These are phyloP conservation scores for Laodelphax striatellus DNA, from an alignment of 1,140 invertebrate genomes.

Conservation along the genomic window DNA sequence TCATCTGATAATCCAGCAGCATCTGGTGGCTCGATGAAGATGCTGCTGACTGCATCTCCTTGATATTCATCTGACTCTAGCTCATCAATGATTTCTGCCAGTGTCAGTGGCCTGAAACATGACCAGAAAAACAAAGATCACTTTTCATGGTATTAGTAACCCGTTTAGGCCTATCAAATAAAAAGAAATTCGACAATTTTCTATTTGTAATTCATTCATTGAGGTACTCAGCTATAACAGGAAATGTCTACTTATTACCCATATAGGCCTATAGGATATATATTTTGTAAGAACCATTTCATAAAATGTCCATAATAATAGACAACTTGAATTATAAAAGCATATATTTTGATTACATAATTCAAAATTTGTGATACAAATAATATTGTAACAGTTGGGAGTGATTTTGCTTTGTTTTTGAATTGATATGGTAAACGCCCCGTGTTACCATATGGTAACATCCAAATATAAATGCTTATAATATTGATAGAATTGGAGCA, in stretches of 20 bases:
- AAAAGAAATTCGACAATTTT: background rate
- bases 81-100: slow-evolving; percentile 5
- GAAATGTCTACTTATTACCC: background rate
- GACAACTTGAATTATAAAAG: background rate
- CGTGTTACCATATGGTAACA: slow-evolving; percentile 6
- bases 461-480: background rate
- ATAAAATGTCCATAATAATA: background rate
- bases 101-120: slow-evolving; percentile 3
- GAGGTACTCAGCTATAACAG: background rate
- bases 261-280: too few relatives aligned
- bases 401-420: background rate
- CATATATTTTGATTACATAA: background rate
- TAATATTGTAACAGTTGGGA: background rate
- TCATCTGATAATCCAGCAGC: slow-evolving; percentile 13
- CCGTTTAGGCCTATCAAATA: background rate
- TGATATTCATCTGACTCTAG: slow-evolving; percentile 5
- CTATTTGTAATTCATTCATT: background rate
- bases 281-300: background rate
- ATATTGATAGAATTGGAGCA: background rate
- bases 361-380: background rate
- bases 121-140: background rate
- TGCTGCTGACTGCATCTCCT: background rate
- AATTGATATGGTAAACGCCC: slow-evolving; percentile 7
- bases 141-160: background rate
- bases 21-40: slow-evolving; percentile 17